A percentile compares a stretch with the other conserved stretches of the same genome.
Evolutionary conservation across 92 coral and sea anemone genomes (phyloP).

Genomic region (Micromussa lordhowensis): DNA sequence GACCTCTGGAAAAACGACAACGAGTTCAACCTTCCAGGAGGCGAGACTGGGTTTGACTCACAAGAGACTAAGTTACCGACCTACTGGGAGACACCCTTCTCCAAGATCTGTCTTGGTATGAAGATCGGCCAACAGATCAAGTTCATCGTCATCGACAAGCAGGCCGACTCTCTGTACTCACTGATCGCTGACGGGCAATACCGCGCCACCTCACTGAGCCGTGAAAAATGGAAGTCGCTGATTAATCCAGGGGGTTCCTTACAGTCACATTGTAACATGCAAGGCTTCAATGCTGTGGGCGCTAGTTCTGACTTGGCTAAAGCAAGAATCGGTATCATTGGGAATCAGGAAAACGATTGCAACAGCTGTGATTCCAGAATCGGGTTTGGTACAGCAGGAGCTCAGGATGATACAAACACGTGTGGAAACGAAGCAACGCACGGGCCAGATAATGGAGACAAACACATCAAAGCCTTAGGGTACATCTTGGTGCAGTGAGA

Average conservation of each 20-base stretch:
- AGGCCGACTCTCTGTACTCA: neutral
- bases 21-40: neutral
- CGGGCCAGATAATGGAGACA: neutral
- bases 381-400: neutral
- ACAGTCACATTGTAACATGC: neutral
- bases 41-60: slow-evolving; percentile 12
- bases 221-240: neutral
- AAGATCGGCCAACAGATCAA: neutral
- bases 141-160: neutral
- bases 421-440: neutral
- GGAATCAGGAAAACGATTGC: neutral
- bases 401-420: neutral
- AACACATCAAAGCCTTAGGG: neutral
- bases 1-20: neutral
- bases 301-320: neutral
- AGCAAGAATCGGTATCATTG: neutral
- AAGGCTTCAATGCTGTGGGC: neutral
- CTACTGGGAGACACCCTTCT: slow-evolving; percentile 23
- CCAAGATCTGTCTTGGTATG: slow-evolving; percentile 29
- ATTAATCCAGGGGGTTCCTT: neutral
- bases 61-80: slow-evolving; percentile 21
- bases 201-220: neutral
- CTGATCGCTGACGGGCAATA: slow-evolving; percentile 1
- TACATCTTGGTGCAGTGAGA: slow-evolving; percentile 2
- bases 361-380: neutral